These are phyloP conservation scores for Leptinotarsa rubiginosa DNA, from an alignment of 2,888 invertebrate genomes.

Conservation along the genomic window DNA sequence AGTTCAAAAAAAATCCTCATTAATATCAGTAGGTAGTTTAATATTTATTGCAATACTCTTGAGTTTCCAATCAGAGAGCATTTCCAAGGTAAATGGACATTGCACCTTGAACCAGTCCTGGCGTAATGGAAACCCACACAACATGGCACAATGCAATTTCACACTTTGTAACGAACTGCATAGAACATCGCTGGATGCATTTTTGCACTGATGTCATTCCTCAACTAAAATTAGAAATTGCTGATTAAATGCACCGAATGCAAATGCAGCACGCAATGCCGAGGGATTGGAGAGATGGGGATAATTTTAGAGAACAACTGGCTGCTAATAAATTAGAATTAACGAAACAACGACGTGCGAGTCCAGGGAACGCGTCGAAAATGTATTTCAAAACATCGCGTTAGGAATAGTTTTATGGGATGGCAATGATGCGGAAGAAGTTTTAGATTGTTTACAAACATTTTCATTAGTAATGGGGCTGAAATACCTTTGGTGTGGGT, in stretches of 20 bases:
- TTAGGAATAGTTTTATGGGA: constrained; percentile 20
- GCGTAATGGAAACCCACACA: neutral
- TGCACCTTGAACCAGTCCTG: neutral
- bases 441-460: neutral
- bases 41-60: too few relatives aligned
- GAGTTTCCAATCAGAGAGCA: neutral
- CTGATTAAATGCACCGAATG: constrained; percentile 50
- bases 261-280: constrained; percentile 46
- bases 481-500: neutral
- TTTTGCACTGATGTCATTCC: constrained; percentile 42
- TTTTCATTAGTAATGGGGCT: neutral
- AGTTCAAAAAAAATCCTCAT: too few relatives aligned
- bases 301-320: constrained; percentile 41
- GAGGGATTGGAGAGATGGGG: constrained; percentile 47
- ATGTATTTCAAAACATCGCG: constrained; percentile 17
- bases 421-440: neutral
- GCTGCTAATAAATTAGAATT: constrained; percentile 16
- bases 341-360: constrained; percentile 4
- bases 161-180: constrained; percentile 16
- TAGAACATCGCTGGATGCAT: constrained; percentile 20
- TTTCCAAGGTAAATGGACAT: neutral
- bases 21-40: too few relatives aligned
- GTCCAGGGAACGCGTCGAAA: neutral
- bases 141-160: neutral
- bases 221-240: constrained; percentile 48